Conservation (phyloP, 2,797 vertebrate species). For the Platyrinchus mystaceus region DNA sequence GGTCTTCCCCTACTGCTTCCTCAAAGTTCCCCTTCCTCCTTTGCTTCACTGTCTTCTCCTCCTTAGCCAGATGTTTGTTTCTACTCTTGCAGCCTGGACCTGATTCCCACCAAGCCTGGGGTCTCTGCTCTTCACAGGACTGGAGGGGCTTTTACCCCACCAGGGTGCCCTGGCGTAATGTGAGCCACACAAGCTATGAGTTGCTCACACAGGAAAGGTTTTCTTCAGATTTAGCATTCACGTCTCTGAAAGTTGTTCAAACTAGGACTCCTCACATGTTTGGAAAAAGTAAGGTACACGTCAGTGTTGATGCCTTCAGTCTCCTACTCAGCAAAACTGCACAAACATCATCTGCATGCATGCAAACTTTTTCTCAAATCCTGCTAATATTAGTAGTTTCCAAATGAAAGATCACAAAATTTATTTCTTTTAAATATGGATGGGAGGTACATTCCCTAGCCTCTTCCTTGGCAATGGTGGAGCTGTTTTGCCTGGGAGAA, state of each 20-base stretch:
- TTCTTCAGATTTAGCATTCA: background rate
- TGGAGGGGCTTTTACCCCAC: background rate
- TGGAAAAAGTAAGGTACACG: background rate
- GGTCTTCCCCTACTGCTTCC: background rate
- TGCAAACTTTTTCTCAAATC: background rate
- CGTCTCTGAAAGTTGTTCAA: background rate
- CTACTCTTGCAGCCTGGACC: background rate
- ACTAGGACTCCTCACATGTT: background rate
- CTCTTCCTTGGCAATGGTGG: background rate
- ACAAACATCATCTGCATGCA: background rate
- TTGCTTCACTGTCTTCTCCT: background rate
- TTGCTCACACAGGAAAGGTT: background rate
- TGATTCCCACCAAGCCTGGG: background rate
- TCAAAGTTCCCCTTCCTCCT: background rate
- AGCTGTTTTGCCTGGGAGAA: slow-evolving; percentile 18
- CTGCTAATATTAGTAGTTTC: background rate
- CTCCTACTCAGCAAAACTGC: background rate
- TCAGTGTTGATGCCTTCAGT: rapidly evolving
- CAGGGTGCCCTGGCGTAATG: rapidly evolving
- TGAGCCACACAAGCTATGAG: background rate
- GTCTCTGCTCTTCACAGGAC: background rate
- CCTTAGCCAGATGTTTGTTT: background rate
- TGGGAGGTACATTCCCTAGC: background rate
- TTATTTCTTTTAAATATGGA: background rate
- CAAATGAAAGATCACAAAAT: background rate